Base-by-base conservation (phyloP, 2,888 invertebrate genomes). In the Catocala sponsa region DNA sequence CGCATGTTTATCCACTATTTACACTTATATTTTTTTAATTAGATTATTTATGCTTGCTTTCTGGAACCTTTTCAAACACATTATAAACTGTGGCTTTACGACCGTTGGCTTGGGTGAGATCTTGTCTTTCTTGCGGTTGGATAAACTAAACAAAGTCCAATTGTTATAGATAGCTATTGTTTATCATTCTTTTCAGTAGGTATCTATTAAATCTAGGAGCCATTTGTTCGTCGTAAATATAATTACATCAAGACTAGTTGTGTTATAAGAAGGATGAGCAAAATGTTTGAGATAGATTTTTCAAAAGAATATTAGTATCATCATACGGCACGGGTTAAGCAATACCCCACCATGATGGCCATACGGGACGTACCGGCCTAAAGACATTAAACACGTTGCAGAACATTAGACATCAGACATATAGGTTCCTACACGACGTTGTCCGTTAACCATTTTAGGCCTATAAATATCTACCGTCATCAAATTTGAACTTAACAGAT, bases 1-100 rank as follows among this genome's bases (percentile, higher is more conserved):
- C 66, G 70, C 74, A 76, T 82, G 80, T 83, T 81, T 84, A 74
- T 78, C 63, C 63, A 78, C 75, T 78, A 78, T 77, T 74, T 79
- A 72, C 67, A 72, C 65, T 59, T 80, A 78, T 76, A 76, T 67
- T 60, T 75, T 74, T 77, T 75, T 75, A 74, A 79, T 76, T 76
- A 71, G 72, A 76, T 78, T 79, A 78, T 80, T 78, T 78, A 80
- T 82, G 71, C 55, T 12, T 59, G 68, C 66, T 74, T 73, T 75
- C 66, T 77, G 72, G 77, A 75, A 68, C 69, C 64, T 67, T 71
- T 74, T 74, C 68, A 70, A 78, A 79, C 67, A 76, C 56, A 48
- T 67, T 55, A 72, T 77, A 77, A 78, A 77, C 69, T 58, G 68
- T 32, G 35, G 57, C 62, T 74, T 72, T 69, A 77, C 72, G 76